Evolutionary conservation across 53 echinoderm and acorn worm genomes (phyloP).

Genomic region (Mesocentrotus franciscanus): DNA sequence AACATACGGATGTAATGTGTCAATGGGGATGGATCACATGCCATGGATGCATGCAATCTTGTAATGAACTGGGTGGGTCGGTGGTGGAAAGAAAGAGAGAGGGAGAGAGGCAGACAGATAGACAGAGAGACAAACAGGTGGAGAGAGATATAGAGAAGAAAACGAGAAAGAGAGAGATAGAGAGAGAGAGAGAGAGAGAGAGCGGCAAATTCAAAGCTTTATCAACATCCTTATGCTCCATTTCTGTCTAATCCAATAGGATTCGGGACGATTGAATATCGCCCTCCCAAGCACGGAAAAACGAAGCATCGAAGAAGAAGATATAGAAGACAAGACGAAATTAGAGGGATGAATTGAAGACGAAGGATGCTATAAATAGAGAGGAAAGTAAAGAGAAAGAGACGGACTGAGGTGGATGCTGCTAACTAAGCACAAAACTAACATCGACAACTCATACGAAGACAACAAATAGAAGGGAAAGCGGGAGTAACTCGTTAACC

Average conservation of each 20-base stretch:
- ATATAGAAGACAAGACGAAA: neutral
- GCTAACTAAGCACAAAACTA: too few species aligned
- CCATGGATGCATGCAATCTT: constrained; percentile 1
- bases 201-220: constrained; percentile 39
- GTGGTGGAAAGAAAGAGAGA: neutral
- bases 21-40: neutral
- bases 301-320: neutral
- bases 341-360: neutral
- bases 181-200: neutral
- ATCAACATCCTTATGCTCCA: neutral
- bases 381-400: neutral
- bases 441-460: neutral
- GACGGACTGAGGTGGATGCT: too few species aligned
- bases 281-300: neutral
- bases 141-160: neutral
- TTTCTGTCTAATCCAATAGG: constrained; percentile 28
- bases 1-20: neutral
- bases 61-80: neutral
- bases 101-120: too few species aligned
- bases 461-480: neutral
- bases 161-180: neutral
- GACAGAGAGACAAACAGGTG: neutral
- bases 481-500: neutral
- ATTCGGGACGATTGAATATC: neutral
- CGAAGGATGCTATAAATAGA: neutral